Percentiles rank a stretch among this genome's conserved stretches.
These are phyloP conservation scores for Anomalospiza imberbis DNA, from an alignment of 2,797 vertebrate genomes.

Conservation along the genomic window DNA sequence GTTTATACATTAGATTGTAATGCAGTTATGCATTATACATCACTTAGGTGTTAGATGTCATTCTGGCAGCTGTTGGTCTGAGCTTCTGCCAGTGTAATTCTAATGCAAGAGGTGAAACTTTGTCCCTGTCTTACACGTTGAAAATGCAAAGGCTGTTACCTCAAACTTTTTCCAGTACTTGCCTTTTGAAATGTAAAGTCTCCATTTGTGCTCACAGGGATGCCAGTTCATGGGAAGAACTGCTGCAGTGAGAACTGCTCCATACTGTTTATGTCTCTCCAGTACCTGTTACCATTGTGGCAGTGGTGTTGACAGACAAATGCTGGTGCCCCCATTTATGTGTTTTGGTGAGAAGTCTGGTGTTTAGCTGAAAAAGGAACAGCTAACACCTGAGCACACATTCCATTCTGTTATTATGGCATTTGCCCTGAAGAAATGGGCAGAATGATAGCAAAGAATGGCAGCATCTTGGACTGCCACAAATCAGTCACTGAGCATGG, in stretches of 20 bases:
- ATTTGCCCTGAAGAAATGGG: not conserved
- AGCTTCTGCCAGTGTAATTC: not conserved
- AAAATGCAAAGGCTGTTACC: not conserved
- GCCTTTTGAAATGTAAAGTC: not conserved
- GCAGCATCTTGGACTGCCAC: not conserved
- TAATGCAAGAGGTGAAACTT: not conserved
- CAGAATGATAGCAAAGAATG: not conserved
- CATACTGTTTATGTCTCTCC: not conserved
- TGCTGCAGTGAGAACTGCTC: not conserved
- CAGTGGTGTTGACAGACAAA: not conserved
- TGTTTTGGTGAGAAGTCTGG: not conserved
- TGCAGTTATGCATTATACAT: not conserved
- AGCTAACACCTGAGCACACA: not conserved
- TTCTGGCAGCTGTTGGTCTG: not conserved
- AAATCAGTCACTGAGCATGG: not conserved
- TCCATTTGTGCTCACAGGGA: rapidly evolving
- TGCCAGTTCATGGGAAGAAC: not conserved
- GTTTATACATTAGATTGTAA: not conserved
- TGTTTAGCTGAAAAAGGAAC: not conserved
- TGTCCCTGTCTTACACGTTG: not conserved
- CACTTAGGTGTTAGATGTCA: not conserved
- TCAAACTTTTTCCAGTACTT: rapidly evolving
- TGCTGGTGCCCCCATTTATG: not conserved
- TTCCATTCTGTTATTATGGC: not conserved
- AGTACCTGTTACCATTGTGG: not conserved